These are phyloP conservation scores for Neodontobutis hainanensis DNA, from an alignment of 2,113 vertebrate species.

Conservation along the genomic window DNA sequence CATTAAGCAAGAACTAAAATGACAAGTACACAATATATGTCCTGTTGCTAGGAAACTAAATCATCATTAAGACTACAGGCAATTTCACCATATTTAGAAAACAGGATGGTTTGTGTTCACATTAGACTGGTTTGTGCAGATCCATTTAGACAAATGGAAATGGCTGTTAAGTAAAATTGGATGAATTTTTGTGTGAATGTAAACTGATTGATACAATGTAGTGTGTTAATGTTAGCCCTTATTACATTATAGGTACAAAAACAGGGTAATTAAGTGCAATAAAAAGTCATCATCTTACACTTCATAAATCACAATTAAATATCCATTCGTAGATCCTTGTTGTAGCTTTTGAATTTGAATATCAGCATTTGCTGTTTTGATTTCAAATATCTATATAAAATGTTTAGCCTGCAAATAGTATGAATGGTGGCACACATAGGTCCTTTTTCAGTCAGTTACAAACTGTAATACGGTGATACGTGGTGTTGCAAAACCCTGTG, in stretches of 20 bases:
- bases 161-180: constrained; percentile 2
- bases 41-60: constrained; percentile 71
- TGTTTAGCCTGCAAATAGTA: too few relatives aligned
- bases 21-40: constrained; percentile 25
- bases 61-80: constrained; percentile 30
- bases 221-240: background rate
- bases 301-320: constrained; percentile 2
- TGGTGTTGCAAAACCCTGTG: too few relatives aligned
- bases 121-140: constrained; percentile 16
- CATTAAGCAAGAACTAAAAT: constrained; percentile 46
- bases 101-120: background rate
- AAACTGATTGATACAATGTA: background rate
- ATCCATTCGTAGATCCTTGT: constrained; percentile 4
- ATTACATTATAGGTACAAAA: constrained; percentile 4
- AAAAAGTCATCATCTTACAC: background rate
- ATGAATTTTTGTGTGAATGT: constrained; percentile 22
- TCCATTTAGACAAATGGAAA: constrained; percentile 31
- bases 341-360: background rate
- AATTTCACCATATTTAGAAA: constrained; percentile 13
- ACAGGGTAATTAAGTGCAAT: constrained; percentile 1
- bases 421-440: too few relatives aligned
- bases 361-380: too few relatives aligned
- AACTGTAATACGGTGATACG: too few relatives aligned
- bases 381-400: too few relatives aligned
- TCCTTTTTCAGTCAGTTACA: too few relatives aligned